A percentile compares a stretch with the other conserved stretches of the same genome.
These are phyloP conservation scores for Heliangelus exortis DNA, from an alignment of 2,797 vertebrate species.

Conservation along the genomic window DNA sequence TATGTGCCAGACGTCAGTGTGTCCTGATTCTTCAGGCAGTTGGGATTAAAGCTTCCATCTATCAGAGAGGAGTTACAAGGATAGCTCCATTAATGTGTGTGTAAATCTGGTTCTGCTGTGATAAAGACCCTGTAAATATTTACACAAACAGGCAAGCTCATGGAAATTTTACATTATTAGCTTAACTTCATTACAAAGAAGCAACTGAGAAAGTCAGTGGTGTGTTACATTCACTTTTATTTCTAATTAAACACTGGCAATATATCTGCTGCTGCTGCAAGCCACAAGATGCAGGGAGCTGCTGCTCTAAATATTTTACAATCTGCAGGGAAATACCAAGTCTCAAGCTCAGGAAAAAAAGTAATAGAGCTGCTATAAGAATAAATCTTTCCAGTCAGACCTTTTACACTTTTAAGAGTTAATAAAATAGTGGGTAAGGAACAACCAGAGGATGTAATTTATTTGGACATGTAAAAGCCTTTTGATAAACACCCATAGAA, in stretches of 20 bases:
- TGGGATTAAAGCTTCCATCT: conserved; percentile 19
- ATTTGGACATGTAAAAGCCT: conserved; percentile 77
- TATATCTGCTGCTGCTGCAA: conserved; percentile 25
- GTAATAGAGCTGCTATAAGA: conserved; percentile 24
- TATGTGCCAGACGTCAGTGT: conserved; percentile 41
- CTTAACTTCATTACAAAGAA: conserved; percentile 51
- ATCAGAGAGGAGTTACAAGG: conserved; percentile 30
- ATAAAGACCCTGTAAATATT: conserved; percentile 64
- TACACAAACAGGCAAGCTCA: conserved; percentile 13
- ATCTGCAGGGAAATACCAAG: conserved; percentile 52
- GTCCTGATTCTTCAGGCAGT: conserved; percentile 22
- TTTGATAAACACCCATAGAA: conserved; percentile 75
- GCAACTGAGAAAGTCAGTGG: conserved; percentile 3
- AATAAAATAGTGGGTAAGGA: conserved; percentile 72
- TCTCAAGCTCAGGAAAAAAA: conserved; percentile 32
- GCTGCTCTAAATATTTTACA: conserved; percentile 15
- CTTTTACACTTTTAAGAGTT: conserved; percentile 73
- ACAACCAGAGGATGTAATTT: conserved; percentile 76
- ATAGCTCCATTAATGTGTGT: conserved; percentile 12
- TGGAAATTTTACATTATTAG: conserved; percentile 45
- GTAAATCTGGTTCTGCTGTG: neutral
- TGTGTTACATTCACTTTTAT: neutral
- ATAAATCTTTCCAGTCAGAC: conserved; percentile 73
- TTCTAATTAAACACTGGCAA: conserved; percentile 58
- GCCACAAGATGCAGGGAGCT: neutral